These are phyloP conservation scores for Atethmia centrago DNA, from an alignment of 2,888 invertebrate genomes.

Conservation along the genomic window DNA sequence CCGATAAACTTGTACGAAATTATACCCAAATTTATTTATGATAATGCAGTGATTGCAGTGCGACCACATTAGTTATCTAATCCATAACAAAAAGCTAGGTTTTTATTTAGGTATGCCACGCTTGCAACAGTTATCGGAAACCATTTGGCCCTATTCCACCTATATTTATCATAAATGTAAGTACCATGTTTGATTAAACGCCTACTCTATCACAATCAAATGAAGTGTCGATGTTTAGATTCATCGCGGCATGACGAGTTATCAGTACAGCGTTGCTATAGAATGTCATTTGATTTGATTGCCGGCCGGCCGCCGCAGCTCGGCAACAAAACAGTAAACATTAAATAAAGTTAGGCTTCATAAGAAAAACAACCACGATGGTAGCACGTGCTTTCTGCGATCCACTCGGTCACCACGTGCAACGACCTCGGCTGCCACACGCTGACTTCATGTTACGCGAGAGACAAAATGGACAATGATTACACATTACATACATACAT, in stretches of 20 bases:
- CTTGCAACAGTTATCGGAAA: conserved; percentile 2
- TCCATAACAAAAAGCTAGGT: conserved; percentile 11
- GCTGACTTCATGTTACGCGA: conserved; percentile 56
- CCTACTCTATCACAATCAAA: conserved; percentile 46
- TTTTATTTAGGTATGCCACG: neutral
- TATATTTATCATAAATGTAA: conserved; percentile 5
- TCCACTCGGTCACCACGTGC: conserved; percentile 77
- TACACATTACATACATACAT: conserved; percentile 41
- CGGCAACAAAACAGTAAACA: conserved; percentile 67
- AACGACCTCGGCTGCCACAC: conserved; percentile 50
- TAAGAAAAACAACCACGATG: conserved; percentile 75
- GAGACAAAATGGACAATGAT: conserved; percentile 52
- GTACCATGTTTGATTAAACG: no score
- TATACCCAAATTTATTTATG: conserved; percentile 9
- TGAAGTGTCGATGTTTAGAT: conserved; percentile 51
- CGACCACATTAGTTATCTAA: neutral
- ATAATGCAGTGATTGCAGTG: conserved; percentile 21
- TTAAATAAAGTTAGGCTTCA: conserved; percentile 64
- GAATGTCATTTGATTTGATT: conserved; percentile 65
- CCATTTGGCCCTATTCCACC: neutral
- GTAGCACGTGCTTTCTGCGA: conserved; percentile 73
- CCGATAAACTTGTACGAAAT: conserved; percentile 10
- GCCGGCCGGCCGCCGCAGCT: conserved; percentile 67
- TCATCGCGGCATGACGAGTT: conserved; percentile 61
- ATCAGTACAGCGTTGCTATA: conserved; percentile 66